phyloP scores from a whole-genome alignment of 2,888 invertebrate genomes.

The Cheilosia pagana region DNA sequence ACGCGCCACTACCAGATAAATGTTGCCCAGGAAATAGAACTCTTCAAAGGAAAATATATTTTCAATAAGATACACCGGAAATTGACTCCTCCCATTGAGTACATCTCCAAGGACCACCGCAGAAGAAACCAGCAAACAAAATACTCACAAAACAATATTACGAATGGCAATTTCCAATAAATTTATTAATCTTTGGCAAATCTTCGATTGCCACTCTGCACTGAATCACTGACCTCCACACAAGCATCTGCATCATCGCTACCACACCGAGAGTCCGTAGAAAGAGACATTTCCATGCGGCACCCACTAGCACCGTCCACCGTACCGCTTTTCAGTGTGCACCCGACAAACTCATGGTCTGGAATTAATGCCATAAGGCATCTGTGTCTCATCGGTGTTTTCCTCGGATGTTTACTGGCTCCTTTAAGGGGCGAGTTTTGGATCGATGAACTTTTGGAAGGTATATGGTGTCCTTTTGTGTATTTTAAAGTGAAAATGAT shows the following conservation, averaged over 20 bases:
- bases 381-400: constrained; percentile 53
- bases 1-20: neutral
- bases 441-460: no score
- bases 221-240: constrained; percentile 60
- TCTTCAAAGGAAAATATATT: neutral
- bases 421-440: neutral
- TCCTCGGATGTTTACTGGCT: constrained; percentile 19
- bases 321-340: constrained; percentile 23
- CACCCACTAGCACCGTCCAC: constrained; percentile 42
- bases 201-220: constrained; percentile 29
- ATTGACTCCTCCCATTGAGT: neutral
- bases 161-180: constrained; percentile 43
- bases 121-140: constrained; percentile 2
- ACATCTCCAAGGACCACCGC: constrained; percentile 17
- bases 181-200: constrained; percentile 33
- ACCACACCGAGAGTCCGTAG: neutral
- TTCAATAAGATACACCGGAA: constrained; percentile 3
- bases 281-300: constrained; percentile 25
- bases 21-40: neutral
- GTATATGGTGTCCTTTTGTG: no score
- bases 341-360: constrained; percentile 49
- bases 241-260: constrained; percentile 49
- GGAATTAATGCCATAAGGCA: constrained; percentile 71
- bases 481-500: no score
- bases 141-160: neutral